These are phyloP conservation scores for Arnoldichthys spilopterus DNA, from an alignment of 2,797 vertebrate species.

Conservation along the genomic window DNA sequence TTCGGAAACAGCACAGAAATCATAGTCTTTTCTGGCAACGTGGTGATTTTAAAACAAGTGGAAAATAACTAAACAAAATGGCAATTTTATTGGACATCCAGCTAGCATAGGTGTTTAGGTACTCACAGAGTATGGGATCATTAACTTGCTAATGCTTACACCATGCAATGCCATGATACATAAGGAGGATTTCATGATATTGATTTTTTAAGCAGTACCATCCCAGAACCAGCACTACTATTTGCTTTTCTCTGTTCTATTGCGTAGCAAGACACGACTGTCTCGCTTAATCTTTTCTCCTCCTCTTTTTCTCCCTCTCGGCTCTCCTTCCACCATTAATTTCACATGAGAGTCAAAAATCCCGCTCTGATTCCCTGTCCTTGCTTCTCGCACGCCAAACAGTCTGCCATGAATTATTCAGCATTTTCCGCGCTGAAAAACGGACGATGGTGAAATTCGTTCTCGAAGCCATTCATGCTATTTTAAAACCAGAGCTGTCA, in stretches of 20 bases:
- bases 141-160: background rate
- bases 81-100: too few relatives aligned
- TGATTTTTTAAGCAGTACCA: background rate
- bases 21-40: too few relatives aligned
- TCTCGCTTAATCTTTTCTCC: background rate
- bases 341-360: conserved; percentile 39
- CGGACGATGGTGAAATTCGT: conserved; percentile 64
- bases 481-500: conserved; percentile 43
- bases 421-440: conserved; percentile 63
- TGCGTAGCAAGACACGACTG: background rate
- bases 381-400: conserved; percentile 63
- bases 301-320: background rate
- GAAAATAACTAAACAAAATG: too few relatives aligned
- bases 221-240: too few relatives aligned
- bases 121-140: background rate
- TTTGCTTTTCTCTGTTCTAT: background rate
- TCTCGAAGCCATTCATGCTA: conserved; percentile 28
- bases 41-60: too few relatives aligned
- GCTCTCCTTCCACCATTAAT: conserved; percentile 12
- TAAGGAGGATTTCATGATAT: background rate
- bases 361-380: conserved; percentile 31
- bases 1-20: too few relatives aligned
- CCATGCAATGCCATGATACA: background rate
- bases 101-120: background rate
- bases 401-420: conserved; percentile 78